Conservation (phyloP, 2,888 invertebrate species). For the Cantharis rufa region DNA sequence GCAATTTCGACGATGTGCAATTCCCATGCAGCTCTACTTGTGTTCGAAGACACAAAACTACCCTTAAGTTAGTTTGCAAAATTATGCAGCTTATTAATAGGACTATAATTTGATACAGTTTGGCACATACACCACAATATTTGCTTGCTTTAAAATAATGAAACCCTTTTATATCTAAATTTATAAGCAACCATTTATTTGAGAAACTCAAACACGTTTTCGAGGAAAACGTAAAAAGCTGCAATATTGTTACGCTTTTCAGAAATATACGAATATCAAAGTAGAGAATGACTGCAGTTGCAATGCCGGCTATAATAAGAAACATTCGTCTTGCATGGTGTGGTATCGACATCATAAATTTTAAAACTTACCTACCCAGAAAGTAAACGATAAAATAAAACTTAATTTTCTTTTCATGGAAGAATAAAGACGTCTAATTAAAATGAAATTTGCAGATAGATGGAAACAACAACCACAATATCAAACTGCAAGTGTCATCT, state of each 20-base stretch:
- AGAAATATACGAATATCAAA: slow-evolving; percentile 11
- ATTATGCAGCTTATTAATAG: slow-evolving; percentile 34
- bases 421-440: neutral
- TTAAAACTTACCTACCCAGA: neutral
- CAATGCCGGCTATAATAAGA: slow-evolving; percentile 14
- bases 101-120: slow-evolving; percentile 27
- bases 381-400: neutral
- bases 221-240: slow-evolving; percentile 14
- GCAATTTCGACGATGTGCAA: slow-evolving; percentile 43
- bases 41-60: slow-evolving; percentile 41
- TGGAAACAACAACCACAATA: neutral
- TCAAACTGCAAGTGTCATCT: neutral
- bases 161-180: neutral
- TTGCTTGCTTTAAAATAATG: slow-evolving; percentile 13
- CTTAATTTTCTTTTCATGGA: neutral
- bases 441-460: slow-evolving; percentile 2
- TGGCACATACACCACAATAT: slow-evolving; percentile 2
- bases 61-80: slow-evolving; percentile 36
- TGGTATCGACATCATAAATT: neutral
- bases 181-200: neutral
- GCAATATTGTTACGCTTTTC: slow-evolving; percentile 6
- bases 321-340: slow-evolving; percentile 11
- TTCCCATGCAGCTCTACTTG: slow-evolving; percentile 46
- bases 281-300: slow-evolving; percentile 21
- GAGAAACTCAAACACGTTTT: slow-evolving; percentile 9